Conservation (phyloP, 2,797 vertebrate genomes). For the Pipistrellus nathusii region DNA sequence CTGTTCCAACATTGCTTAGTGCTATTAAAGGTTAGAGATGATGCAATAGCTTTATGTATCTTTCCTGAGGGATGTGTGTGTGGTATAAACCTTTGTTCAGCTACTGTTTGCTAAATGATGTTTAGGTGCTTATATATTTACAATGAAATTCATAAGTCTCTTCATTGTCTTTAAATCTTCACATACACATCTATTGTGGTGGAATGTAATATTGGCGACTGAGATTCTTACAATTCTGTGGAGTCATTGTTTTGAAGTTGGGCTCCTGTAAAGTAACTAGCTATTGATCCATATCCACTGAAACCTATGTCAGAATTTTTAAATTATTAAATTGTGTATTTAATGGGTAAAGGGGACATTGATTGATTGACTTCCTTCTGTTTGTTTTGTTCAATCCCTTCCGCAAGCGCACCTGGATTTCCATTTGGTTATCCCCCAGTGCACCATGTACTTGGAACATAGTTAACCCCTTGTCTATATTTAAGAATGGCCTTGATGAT, state of each 20-base stretch:
- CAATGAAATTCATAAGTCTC: neutral
- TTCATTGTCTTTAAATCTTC: neutral
- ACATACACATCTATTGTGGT: neutral
- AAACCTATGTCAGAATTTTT: neutral
- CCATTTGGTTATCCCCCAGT: neutral
- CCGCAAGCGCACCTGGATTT: neutral
- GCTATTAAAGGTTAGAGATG: neutral
- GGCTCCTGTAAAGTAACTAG: neutral
- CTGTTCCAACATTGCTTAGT: neutral
- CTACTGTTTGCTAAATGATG: neutral
- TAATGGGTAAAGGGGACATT: neutral
- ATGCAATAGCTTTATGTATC: neutral
- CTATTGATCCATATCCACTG: neutral
- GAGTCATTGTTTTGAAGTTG: neutral
- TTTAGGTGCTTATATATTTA: neutral
- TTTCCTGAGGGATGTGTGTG: neutral
- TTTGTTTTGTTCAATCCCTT: neutral
- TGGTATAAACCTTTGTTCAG: neutral
- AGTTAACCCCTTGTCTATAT: neutral
- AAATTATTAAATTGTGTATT: neutral
- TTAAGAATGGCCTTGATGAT: neutral
- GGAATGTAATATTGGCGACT: neutral
- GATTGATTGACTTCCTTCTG: neutral
- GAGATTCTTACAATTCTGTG: neutral
- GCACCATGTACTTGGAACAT: neutral